Evolutionary conservation across 2,888 invertebrate genomes (phyloP).

Genomic region (Chironomus riparius): DNA sequence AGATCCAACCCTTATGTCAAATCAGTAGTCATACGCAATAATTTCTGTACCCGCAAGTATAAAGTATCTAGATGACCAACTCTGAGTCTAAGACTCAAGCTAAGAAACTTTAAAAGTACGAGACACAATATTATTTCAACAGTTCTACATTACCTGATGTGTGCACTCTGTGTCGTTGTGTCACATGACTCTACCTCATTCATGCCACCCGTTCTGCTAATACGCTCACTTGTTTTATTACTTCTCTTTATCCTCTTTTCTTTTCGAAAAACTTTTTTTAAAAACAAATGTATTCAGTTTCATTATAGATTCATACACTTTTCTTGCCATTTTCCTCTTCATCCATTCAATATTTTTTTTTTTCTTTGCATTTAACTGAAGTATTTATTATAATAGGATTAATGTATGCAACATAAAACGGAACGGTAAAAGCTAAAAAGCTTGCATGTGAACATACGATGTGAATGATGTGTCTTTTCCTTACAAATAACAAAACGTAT

Average conservation of each 20-base stretch:
- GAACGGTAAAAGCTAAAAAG: constrained; percentile 18
- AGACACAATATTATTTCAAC: no score
- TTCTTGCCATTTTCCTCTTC: not conserved
- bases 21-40: no score
- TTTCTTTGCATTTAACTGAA: not conserved
- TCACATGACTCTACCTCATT: no score
- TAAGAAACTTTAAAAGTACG: no score
- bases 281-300: not conserved
- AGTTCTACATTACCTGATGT: no score
- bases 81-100: no score
- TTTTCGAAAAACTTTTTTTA: not conserved
- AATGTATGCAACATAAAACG: constrained; percentile 25
- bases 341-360: not conserved
- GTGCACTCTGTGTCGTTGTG: no score
- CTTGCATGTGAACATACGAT: constrained; percentile 19
- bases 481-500: not conserved
- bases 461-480: constrained; percentile 24
- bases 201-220: no score
- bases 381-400: constrained; percentile 22
- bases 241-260: not conserved
- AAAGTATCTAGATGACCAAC: no score
- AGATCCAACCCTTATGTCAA: no score
- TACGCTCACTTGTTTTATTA: not conserved
- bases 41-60: no score
- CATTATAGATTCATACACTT: not conserved